phyloP scores from a whole-genome alignment of 2,797 vertebrate genomes.

The Poeciliopsis turneri region DNA sequence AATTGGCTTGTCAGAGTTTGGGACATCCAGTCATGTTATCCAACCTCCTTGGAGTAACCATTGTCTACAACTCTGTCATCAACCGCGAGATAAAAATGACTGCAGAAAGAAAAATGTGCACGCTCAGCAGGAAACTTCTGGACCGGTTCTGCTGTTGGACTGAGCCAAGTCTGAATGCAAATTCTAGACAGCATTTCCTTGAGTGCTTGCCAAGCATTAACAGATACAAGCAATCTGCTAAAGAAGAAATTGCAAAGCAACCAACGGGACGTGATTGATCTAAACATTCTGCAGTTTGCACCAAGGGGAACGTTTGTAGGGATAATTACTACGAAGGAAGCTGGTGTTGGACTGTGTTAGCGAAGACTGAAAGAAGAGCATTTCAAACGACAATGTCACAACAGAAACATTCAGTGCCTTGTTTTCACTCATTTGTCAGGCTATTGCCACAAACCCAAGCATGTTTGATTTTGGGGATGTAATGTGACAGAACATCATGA shows the following conservation, averaged over 20 bases:
- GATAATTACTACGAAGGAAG: slow-evolving; percentile 42
- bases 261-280: slow-evolving; percentile 30
- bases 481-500: not conserved
- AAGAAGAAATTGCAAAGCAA: slow-evolving; percentile 23
- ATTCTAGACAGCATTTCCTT: not conserved
- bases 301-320: slow-evolving; percentile 2
- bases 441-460: not conserved
- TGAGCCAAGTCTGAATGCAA: not conserved
- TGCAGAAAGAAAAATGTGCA: slow-evolving; percentile 10
- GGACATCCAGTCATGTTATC: not conserved
- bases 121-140: slow-evolving; percentile 1
- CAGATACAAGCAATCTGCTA: slow-evolving; percentile 8
- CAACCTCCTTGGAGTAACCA: slow-evolving; percentile 12
- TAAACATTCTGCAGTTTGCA: slow-evolving; percentile 38
- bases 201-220: slow-evolving; percentile 18
- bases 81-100: slow-evolving; percentile 9
- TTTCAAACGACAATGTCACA: not conserved
- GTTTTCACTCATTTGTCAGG: not conserved
- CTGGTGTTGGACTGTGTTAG: slow-evolving; percentile 7
- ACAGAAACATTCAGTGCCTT: not conserved
- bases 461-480: not conserved
- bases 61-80: slow-evolving; percentile 17
- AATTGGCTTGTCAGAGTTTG: slow-evolving; percentile 34
- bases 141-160: not conserved
- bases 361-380: slow-evolving; percentile 13